Base-by-base conservation (phyloP, 2,113 vertebrate genomes). In the Amia ocellicauda region DNA sequence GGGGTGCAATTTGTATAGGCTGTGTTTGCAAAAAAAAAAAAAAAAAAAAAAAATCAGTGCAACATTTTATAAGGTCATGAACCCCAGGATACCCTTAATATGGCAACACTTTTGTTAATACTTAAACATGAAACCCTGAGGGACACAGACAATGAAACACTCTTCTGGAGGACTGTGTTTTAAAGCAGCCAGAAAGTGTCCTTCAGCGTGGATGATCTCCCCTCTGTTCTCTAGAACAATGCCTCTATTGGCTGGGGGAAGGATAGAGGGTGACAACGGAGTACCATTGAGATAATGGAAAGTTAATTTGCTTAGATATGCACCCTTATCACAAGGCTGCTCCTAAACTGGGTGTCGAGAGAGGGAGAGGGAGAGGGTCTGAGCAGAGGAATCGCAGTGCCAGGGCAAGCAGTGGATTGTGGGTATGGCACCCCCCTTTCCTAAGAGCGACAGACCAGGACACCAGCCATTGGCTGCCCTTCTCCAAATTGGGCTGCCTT, bases 401-500 rank as follows among this genome's bases (percentile, higher is more conserved):
- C 77, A 67, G 50, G 73, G 69, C 57, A 36, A 20, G 74, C 75
- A 80, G 77, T 75, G 76, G 54, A 69, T 66, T 64, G 42, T 53
- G n/a, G 16, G 76, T 73, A 77, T 64, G 78, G 77, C 77, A 69
- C 67, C 61, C 64, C 58, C 74, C 74, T 80, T 86, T 83, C 79
- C 83, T 71, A 73, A 68, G 60, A 86, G 82, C 84, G 83, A 85
- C 87, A 83, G 53, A 40, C 81, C 82, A 80, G 81, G 83, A 83
- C 83, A 83, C 83, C 75, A 50, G 2, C 73, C 78, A 93, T 93
- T 92, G 91, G 91, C 89, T 91, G 82, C 81, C 80, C 76, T 85
- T 87, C 86, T 87, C 88, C 85, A 83, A 89, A 90, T 92, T 91
- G 90, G 92, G 87, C 89, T 92, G 89, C 89, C 88, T 93, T 93